Conservation (phyloP, 2,888 invertebrate species). For the Invenusta paracnida region DNA sequence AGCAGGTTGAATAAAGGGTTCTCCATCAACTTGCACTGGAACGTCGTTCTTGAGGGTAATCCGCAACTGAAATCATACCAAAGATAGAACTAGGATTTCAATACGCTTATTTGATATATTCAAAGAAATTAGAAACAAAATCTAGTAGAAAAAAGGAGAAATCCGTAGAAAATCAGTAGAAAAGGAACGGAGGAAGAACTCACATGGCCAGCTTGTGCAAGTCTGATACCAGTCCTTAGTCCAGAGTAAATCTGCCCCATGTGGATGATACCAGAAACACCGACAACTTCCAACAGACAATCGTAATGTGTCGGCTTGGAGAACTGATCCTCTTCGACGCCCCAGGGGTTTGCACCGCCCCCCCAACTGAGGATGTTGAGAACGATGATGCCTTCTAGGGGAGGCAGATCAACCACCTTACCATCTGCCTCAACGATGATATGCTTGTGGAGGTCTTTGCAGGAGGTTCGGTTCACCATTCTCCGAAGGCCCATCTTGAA, state of each 20-base stretch:
- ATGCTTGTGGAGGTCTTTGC: conserved; percentile 87
- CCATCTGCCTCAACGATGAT: conserved; percentile 93
- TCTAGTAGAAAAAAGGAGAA: too few relatives aligned
- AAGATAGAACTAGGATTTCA: too few relatives aligned
- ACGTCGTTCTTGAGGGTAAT: conserved; percentile 92
- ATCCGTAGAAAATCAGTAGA: background rate
- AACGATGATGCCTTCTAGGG: conserved; percentile 96
- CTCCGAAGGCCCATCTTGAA: conserved; percentile 95
- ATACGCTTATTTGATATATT: too few relatives aligned
- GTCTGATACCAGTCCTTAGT: conserved; percentile 87
- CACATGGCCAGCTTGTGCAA: conserved; percentile 82
- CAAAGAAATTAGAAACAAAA: too few relatives aligned
- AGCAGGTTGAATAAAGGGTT: conserved; percentile 96
- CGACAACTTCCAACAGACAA: conserved; percentile 96
- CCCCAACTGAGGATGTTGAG: conserved; percentile 98
- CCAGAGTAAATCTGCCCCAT: conserved; percentile 98
- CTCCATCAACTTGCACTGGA: conserved; percentile 98
- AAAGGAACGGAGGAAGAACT: conserved; percentile 48
- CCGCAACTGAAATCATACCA: conserved; percentile 33
- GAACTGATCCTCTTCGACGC: conserved; percentile 96
- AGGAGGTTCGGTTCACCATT: conserved; percentile 89
- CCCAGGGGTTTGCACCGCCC: conserved; percentile 98
- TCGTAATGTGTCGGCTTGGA: conserved; percentile 98
- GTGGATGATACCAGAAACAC: conserved; percentile 96
- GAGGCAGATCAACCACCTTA: conserved; percentile 86